Evolutionary conservation across 2,113 vertebrate species (phyloP).

Genomic region (Trogon melanurus): DNA sequence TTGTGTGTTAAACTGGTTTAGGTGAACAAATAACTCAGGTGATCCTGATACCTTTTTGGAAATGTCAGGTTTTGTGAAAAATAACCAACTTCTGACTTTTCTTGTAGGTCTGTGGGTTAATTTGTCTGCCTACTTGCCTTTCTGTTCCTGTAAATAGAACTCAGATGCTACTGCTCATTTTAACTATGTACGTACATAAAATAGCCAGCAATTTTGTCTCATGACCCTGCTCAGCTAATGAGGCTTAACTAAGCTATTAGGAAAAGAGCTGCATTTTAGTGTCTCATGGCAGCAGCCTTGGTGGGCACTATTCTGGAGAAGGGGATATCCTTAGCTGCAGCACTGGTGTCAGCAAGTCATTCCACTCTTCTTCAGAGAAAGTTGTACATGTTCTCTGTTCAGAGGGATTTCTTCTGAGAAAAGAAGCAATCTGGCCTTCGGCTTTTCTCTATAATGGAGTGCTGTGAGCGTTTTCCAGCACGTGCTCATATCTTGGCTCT

Average conservation of each 20-base stretch:
- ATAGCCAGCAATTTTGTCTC: neutral
- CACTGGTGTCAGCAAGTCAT: neutral
- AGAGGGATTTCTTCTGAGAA: neutral
- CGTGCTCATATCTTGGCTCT: neutral
- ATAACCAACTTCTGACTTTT: neutral
- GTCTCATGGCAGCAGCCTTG: neutral
- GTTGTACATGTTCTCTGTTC: neutral
- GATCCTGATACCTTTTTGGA: neutral
- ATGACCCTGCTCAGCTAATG: neutral
- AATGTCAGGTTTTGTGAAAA: neutral
- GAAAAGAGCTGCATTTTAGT: neutral
- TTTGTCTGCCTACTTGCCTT: neutral
- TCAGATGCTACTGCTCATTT: neutral
- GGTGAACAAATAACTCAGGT: neutral
- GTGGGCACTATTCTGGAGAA: neutral
- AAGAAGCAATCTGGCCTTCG: neutral
- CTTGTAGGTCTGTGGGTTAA: neutral
- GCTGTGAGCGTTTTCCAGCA: fast-evolving
- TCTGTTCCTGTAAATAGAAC: neutral
- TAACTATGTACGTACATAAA: neutral
- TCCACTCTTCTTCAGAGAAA: neutral
- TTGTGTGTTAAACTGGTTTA: neutral
- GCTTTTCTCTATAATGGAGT: neutral
- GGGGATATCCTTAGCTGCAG: neutral
- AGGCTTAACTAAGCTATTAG: neutral